A percentile compares a stretch with the other conserved stretches of the same genome.
Conservation (phyloP, 2,888 invertebrate species). For the Dorcus parallelipipedus region DNA sequence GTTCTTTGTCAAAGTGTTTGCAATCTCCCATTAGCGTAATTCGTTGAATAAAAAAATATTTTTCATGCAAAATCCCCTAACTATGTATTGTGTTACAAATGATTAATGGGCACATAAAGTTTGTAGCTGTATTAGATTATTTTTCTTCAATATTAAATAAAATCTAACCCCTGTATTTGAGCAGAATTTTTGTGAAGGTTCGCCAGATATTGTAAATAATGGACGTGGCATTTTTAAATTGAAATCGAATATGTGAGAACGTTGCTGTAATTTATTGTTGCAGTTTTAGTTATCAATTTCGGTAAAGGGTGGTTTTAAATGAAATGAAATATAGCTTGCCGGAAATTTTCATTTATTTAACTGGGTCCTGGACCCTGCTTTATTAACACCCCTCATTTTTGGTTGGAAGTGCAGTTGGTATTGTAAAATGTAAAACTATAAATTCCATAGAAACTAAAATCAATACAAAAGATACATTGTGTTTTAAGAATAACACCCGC, state of each 20-base stretch:
- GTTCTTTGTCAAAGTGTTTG: slow-evolving; percentile 13
- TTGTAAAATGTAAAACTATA: slow-evolving; percentile 1
- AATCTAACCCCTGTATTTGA: slow-evolving; percentile 9
- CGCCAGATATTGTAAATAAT: too few species aligned
- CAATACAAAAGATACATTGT: neutral
- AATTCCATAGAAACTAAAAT: neutral
- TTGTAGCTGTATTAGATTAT: slow-evolving; percentile 7
- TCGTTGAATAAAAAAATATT: slow-evolving; percentile 32
- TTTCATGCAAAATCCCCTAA: slow-evolving; percentile 39
- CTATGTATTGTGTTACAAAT: slow-evolving; percentile 33
- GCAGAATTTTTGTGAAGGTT: too few species aligned
- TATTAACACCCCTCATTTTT: neutral
- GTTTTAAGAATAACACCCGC: neutral
- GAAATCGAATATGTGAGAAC: too few species aligned
- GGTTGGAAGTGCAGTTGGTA: neutral
- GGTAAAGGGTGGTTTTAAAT: too few species aligned
- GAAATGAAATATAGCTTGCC: too few species aligned
- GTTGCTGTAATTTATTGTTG: too few species aligned
- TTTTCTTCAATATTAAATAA: neutral
- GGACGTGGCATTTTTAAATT: too few species aligned
- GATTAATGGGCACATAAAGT: slow-evolving; percentile 33
- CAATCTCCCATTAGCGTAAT: slow-evolving; percentile 19
- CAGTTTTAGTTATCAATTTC: too few species aligned
- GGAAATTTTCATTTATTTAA: neutral
- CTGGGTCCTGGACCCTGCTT: neutral